Percentiles rank a stretch among this genome's conserved stretches.
These are phyloP conservation scores for Drosophila leonis DNA, from an alignment of 2,888 invertebrate genomes.

Conservation along the genomic window DNA sequence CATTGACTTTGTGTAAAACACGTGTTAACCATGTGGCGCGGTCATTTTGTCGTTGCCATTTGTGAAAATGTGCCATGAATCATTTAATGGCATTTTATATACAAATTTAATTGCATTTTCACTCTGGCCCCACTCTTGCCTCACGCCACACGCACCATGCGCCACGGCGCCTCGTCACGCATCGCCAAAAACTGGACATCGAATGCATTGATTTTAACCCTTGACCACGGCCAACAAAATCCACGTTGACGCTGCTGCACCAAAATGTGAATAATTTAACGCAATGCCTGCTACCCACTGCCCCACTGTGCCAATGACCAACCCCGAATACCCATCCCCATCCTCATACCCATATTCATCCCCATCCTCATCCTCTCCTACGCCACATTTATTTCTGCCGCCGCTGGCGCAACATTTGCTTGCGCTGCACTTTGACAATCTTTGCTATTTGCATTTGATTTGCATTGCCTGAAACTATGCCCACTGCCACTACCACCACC, in stretches of 20 bases:
- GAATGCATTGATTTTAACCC: conserved; percentile 59
- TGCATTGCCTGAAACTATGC: conserved; percentile 70
- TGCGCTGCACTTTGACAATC: conserved; percentile 74
- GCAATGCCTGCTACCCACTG: conserved; percentile 39
- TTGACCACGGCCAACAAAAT: conserved; percentile 61
- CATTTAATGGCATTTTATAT: conserved; percentile 66
- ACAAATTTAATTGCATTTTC: conserved; percentile 74
- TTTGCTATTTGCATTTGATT: conserved; percentile 81
- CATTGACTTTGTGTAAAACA: conserved; percentile 59
- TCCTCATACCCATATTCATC: not conserved
- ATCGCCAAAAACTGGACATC: conserved; percentile 50
- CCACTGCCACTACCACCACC: conserved; percentile 26
- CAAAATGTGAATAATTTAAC: conserved; percentile 82
- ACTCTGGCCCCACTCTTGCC: conserved; percentile 14
- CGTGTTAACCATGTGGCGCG: conserved; percentile 73
- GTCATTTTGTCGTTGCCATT: conserved; percentile 64
- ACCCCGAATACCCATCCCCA: not conserved
- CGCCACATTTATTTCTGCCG: not conserved
- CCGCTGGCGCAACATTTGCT: conserved; percentile 57
- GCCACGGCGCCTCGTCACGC: conserved; percentile 26
- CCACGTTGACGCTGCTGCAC: conserved; percentile 54
- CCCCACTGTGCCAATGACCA: too few relatives aligned
- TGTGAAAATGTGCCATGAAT: conserved; percentile 73
- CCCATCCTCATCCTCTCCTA: not conserved
- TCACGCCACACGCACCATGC: too few relatives aligned